A percentile compares a stretch with the other conserved stretches of the same genome.
These are phyloP conservation scores for Philopotamus ludificatus DNA, from an alignment of 1,140 invertebrate species.

Conservation along the genomic window DNA sequence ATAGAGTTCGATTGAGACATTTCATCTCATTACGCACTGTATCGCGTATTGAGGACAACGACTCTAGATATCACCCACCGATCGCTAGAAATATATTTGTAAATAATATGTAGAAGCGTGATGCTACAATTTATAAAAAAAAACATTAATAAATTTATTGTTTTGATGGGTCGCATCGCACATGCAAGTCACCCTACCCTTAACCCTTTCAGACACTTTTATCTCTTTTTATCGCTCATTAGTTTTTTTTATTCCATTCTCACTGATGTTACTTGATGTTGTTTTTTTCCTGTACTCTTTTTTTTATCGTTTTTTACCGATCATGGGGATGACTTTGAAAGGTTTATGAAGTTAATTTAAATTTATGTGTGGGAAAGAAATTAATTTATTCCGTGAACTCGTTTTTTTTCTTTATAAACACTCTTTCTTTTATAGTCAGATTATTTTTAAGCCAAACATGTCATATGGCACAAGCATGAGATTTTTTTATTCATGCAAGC, in stretches of 20 bases:
- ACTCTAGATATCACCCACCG: not conserved
- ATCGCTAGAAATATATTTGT: not conserved
- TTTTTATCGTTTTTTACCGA: conserved; percentile 39
- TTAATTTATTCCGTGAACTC: conserved; percentile 34
- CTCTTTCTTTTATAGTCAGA: not conserved
- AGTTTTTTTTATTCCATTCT: conserved; percentile 27
- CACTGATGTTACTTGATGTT: conserved; percentile 7
- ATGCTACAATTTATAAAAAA: not conserved
- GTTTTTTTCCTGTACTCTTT: conserved; percentile 25
- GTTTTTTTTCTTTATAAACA: not conserved
- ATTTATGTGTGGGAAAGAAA: conserved; percentile 43
- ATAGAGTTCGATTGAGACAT: conserved; percentile 3
- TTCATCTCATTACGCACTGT: not conserved
- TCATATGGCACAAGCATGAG: not conserved
- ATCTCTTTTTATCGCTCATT: conserved; percentile 34
- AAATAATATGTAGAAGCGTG: not conserved
- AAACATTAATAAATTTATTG: conserved; percentile 1
- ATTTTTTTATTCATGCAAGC: too few relatives aligned
- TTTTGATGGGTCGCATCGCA: not conserved
- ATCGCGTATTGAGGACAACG: not conserved
- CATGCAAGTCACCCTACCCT: conserved; percentile 29
- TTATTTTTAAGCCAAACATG: not conserved
- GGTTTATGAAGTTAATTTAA: conserved; percentile 43
- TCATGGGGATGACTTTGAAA: conserved; percentile 39
- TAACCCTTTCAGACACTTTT: conserved; percentile 34